Conservation (phyloP, 2,888 invertebrate genomes). For the Diarsia dahlii region DNA sequence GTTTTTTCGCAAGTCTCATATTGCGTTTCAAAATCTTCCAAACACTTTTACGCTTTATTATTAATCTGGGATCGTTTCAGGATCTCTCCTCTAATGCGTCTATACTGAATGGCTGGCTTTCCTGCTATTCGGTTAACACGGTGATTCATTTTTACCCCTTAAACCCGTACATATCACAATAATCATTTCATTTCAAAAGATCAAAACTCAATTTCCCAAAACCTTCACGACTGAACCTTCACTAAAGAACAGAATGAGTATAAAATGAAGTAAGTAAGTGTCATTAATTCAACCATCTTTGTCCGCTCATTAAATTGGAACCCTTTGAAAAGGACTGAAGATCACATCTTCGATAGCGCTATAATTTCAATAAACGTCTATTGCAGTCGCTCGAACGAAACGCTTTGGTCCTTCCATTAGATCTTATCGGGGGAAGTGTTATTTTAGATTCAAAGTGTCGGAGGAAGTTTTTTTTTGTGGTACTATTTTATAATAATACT, state of each 20-base stretch:
- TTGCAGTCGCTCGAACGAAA: conserved; percentile 66
- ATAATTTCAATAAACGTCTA: conserved; percentile 84
- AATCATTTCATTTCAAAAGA: not conserved
- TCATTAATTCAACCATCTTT: conserved; percentile 66
- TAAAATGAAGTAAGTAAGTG: conserved; percentile 41
- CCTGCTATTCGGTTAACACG: no score
- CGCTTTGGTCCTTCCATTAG: conserved; percentile 55
- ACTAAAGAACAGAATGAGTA: conserved; percentile 47
- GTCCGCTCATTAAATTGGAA: conserved; percentile 75
- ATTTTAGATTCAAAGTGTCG: conserved; percentile 56
- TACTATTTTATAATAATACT: no score
- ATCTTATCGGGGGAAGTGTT: conserved; percentile 60
- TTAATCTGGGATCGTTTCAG: no score
- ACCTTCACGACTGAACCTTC: not conserved
- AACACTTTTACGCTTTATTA: no score
- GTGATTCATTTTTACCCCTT: no score
- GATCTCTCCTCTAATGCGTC: no score
- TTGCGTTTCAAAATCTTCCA: no score
- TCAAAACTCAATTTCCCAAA: not conserved
- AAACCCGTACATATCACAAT: no score
- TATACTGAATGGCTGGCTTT: no score
- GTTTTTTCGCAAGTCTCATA: no score
- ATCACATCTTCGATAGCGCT: conserved; percentile 77
- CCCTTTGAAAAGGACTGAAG: conserved; percentile 74
- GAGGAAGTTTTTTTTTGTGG: conserved; percentile 26